Evolutionary conservation across 2,888 invertebrate species (phyloP), one percentile per base, ranked within the genome.

Genomic region (Elaeidobius kamerunicus): DNA sequence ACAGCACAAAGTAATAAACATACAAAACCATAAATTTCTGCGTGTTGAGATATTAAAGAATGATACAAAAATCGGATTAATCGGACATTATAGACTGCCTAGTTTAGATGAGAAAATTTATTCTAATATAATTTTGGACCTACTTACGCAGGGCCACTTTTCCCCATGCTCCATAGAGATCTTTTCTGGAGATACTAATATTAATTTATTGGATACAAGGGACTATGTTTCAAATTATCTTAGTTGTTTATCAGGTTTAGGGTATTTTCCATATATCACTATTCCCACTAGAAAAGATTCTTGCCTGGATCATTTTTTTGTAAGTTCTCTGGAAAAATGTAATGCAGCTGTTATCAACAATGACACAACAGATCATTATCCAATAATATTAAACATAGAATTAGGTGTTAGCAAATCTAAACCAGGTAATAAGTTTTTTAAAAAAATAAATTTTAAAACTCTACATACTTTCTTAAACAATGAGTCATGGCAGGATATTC

Each of bases 331-430:
- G 20, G 12, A 30, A 30, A 30, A 30, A 12, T 27, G 20, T 41
- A 11, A 23, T 23, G 27, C 27, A 5, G 27, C 23, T 20, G 41
- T 41, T 27, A 20, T 41, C 15, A 23, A 41, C 28, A 23, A 14
- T 23, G 41, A 41, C 41, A 41, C 27, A 14, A 41, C 41, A 2
- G 41, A 41, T 41, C 41, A 41, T 27, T 23, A 27, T 41, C 20
- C 41, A 27, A 41, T 41, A 41, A 23, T 41, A 20, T 28, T 41
- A 15, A 41, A 12, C 16, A 41, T 41, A 18, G 41, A 41, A 15
- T 7, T 30, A 30, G 11, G 30, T 11, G 4, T 7, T 30, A 11
- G 30, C 36, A 3, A 17, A 15, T 36, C 17, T 7, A 12, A 12
- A 12, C 30, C 4, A 11, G 30, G 9, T 30, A 30, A 30, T 30